Conservation (phyloP, 2,888 invertebrate species). For the Keiferia lycopersicella region DNA sequence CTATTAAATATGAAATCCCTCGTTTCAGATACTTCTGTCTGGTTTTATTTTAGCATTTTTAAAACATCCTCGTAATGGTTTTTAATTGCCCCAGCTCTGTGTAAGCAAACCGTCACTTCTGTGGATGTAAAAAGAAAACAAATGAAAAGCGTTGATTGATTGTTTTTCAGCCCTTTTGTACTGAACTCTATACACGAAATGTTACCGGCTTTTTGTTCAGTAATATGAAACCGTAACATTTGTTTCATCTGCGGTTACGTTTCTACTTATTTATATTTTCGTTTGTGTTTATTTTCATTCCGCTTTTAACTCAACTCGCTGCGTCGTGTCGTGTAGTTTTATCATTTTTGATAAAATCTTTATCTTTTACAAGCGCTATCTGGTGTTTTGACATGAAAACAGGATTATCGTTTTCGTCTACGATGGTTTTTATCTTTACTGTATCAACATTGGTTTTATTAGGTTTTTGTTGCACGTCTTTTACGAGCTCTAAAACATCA, state of each 20-base stretch:
- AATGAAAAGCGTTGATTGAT: constrained; percentile 27
- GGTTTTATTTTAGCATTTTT: constrained; percentile 10
- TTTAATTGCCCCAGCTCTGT: constrained; percentile 18
- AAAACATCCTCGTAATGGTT: constrained; percentile 20
- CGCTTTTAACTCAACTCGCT: neutral
- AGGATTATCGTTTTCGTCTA: constrained; percentile 16
- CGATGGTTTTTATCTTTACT: constrained; percentile 8
- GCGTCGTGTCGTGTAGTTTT: neutral
- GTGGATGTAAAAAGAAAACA: constrained; percentile 19
- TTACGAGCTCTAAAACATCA: neutral
- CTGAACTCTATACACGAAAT: constrained; percentile 16
- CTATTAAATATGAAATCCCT: neutral
- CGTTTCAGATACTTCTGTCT: neutral
- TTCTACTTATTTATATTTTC: constrained; percentile 26
- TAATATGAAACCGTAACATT: constrained; percentile 37
- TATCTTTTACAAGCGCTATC: constrained; percentile 14
- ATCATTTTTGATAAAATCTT: constrained; percentile 2
- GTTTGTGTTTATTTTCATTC: constrained; percentile 3
- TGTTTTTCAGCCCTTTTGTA: constrained; percentile 26
- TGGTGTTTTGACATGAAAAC: constrained; percentile 23
- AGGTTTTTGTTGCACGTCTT: neutral
- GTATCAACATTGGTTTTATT: constrained; percentile 9
- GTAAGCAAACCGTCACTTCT: constrained; percentile 18
- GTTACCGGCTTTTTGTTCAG: constrained; percentile 29
- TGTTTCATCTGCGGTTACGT: constrained; percentile 33